Evolutionary conservation across 2,888 invertebrate genomes (phyloP).

Genomic region (Endotricha flammealis): DNA sequence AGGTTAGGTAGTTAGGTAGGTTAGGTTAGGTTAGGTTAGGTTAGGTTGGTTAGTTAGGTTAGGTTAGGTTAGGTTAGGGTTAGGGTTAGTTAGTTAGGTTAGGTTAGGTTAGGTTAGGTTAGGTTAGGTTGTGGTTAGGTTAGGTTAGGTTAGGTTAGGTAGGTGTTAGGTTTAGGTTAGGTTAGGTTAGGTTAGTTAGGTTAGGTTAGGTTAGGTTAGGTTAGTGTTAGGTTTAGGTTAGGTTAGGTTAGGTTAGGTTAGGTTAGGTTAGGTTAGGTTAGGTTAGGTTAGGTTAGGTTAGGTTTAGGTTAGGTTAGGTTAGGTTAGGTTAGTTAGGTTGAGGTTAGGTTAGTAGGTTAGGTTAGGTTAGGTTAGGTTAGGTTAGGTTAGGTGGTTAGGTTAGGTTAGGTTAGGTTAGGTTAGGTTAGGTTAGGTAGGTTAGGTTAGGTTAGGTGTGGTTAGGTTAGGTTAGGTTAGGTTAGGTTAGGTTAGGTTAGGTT

Average conservation of each 20-base stretch:
- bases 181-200: conserved; percentile 22
- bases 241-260: conserved; percentile 12
- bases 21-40: conserved; percentile 18
- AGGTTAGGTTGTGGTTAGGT: conserved; percentile 18
- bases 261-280: too few relatives aligned
- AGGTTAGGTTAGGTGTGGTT: too few relatives aligned
- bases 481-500: too few relatives aligned
- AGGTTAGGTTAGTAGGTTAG: too few relatives aligned
- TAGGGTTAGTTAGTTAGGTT: neutral
- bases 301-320: too few relatives aligned
- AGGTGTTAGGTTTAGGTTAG: conserved; percentile 24
- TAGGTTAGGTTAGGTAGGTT: too few relatives aligned
- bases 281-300: too few relatives aligned
- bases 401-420: too few relatives aligned
- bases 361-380: conserved; percentile 7
- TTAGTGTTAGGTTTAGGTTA: conserved; percentile 12
- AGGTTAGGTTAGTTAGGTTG: too few relatives aligned
- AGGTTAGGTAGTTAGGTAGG: conserved; percentile 12
- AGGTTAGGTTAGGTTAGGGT: conserved; percentile 3
- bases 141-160: conserved; percentile 24
- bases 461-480: too few relatives aligned
- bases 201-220: conserved; percentile 9
- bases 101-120: conserved; percentile 18
- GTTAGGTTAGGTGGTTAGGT: conserved; percentile 12
- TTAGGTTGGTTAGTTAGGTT: conserved; percentile 15